phyloP scores from a whole-genome alignment of 2,888 invertebrate genomes.

The Antheraea yamamai region DNA sequence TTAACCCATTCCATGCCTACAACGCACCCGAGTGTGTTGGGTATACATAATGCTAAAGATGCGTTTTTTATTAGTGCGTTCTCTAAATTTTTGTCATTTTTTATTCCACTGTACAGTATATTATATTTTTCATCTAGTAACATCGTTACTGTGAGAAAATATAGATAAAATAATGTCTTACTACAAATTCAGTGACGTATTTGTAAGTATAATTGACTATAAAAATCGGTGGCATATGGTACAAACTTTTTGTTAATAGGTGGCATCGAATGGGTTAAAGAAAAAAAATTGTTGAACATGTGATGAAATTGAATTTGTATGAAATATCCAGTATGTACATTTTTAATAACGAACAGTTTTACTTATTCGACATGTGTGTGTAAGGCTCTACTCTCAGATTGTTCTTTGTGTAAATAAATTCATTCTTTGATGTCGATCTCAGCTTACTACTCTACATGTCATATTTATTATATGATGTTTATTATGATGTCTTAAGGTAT shows the following conservation, averaged over 20 bases:
- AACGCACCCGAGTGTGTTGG: no score
- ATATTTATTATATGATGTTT: not conserved
- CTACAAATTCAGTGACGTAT: no score
- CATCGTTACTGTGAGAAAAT: no score
- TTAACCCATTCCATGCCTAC: no score
- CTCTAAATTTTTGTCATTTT: no score
- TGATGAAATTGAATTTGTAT: not conserved
- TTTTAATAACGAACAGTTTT: not conserved
- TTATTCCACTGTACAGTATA: not conserved
- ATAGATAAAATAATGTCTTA: no score
- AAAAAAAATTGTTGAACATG: not conserved
- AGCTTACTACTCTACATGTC: not conserved
- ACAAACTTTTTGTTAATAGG: no score
- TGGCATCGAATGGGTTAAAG: no score
- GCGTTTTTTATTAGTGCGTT: no score
- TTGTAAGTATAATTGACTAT: no score
- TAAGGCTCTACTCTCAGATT: not conserved
- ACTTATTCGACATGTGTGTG: not conserved
- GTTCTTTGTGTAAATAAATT: not conserved
- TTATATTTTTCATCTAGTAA: not conserved
- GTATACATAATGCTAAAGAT: no score
- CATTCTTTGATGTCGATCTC: not conserved
- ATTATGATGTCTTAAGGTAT: not conserved
- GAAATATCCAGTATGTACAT: not conserved
- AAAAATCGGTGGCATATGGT: no score